Evolutionary conservation across 1,140 invertebrate species (phyloP).

Genomic region (Bombyx mori): ASM3026992v2 NC_085117.1:19424001-19424500

Average conservation of each 20-base stretch:
- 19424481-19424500: too few relatives aligned
- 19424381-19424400: slow-evolving; percentile 91
- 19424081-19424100: too few relatives aligned
- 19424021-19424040: too few relatives aligned
- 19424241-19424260: slow-evolving; percentile 19
- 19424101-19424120: too few relatives aligned
- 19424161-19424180: too few relatives aligned
- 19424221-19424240: slow-evolving; percentile 39
- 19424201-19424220: slow-evolving; percentile 3
- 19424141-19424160: too few relatives aligned
- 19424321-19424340: slow-evolving; percentile 64
- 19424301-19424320: slow-evolving; percentile 55
- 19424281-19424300: slow-evolving; percentile 23
- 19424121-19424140: too few relatives aligned
- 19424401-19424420: slow-evolving; percentile 88
- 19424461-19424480: too few relatives aligned
- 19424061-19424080: too few relatives aligned
- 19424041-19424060: too few relatives aligned
- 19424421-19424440: slow-evolving; percentile 85
- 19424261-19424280: slow-evolving; percentile 13
- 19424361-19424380: slow-evolving; percentile 93
- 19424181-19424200: too few relatives aligned
- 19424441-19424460: background rate
- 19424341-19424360: slow-evolving; percentile 93
- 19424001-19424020: too few relatives aligned